phyloP scores from a whole-genome alignment of 1,140 invertebrate species.

The Planococcus citri region DNA sequence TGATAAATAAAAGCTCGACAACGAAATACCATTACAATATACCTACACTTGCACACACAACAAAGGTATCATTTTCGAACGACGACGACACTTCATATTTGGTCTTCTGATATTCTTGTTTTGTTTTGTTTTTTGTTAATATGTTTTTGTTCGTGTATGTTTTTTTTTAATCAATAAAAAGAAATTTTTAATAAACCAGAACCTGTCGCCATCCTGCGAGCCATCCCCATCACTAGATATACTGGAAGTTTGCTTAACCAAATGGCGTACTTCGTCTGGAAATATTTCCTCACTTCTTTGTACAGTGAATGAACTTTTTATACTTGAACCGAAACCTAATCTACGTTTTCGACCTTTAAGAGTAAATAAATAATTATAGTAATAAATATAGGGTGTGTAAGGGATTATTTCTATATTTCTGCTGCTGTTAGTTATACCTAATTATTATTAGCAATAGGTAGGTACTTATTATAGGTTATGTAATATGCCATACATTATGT shows the following conservation, averaged over 20 bases:
- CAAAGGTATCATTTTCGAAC: too few relatives aligned
- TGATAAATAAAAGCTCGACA: too few relatives aligned
- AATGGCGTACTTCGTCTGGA: slow-evolving; percentile 64
- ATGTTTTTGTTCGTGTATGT: not conserved
- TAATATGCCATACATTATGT: too few relatives aligned
- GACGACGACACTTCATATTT: too few relatives aligned
- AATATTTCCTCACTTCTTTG: slow-evolving; percentile 90
- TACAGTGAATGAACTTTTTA: slow-evolving; percentile 86
- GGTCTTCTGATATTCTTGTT: too few relatives aligned
- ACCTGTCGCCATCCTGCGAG: slow-evolving; percentile 69
- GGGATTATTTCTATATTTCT: too few relatives aligned
- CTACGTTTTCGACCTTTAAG: slow-evolving; percentile 76
- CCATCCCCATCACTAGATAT: slow-evolving; percentile 85
- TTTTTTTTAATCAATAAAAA: not conserved
- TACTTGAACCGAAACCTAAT: slow-evolving; percentile 87
- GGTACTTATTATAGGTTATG: too few relatives aligned
- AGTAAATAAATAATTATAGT: slow-evolving; percentile 10
- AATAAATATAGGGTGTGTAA: not conserved
- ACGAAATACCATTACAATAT: too few relatives aligned
- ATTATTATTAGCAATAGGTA: too few relatives aligned
- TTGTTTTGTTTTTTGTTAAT: too few relatives aligned
- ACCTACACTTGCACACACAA: too few relatives aligned
- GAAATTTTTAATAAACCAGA: slow-evolving; percentile 11
- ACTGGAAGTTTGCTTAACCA: slow-evolving; percentile 67
- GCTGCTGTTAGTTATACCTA: too few relatives aligned